Conservation (phyloP, 53 echinoderm and acorn worm species). For the Holothuria scabra region DNA sequence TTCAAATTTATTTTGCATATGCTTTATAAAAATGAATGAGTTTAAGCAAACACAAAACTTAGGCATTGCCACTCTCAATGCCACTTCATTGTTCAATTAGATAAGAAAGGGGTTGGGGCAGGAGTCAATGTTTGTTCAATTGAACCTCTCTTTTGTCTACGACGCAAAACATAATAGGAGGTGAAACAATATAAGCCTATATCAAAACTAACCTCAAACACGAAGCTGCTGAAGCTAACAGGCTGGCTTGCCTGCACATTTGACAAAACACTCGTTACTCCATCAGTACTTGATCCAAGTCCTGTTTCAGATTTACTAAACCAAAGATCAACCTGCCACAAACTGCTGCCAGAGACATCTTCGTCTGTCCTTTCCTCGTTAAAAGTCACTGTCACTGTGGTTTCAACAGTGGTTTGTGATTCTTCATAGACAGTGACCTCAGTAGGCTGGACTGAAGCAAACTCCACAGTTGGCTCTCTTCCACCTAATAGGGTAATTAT, state of each 20-base stretch:
- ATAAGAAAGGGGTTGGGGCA: too few relatives aligned
- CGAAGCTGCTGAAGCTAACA: slow-evolving; percentile 6
- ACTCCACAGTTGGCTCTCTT: slow-evolving; percentile 27
- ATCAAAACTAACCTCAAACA: background rate
- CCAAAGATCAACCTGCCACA: slow-evolving; percentile 34
- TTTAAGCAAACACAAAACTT: too few relatives aligned
- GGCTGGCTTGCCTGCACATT: slow-evolving; percentile 8
- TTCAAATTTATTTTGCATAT: too few relatives aligned
- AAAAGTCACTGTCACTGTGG: slow-evolving; percentile 29
- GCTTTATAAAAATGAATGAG: too few relatives aligned
- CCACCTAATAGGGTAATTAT: background rate
- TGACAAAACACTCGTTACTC: background rate
- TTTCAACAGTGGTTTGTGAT: slow-evolving; percentile 7
- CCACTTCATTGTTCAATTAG: too few relatives aligned
- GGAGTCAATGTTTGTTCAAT: too few relatives aligned
- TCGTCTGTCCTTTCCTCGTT: slow-evolving; percentile 14
- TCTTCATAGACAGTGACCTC: slow-evolving; percentile 7
- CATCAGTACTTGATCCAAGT: background rate
- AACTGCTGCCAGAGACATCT: background rate
- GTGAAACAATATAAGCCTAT: too few relatives aligned
- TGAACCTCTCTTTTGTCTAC: too few relatives aligned
- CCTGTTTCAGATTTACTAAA: slow-evolving; percentile 6
- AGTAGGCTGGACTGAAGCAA: slow-evolving; percentile 36
- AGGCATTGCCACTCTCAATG: too few relatives aligned
- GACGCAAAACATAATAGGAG: too few relatives aligned